A percentile compares a stretch with the other conserved stretches of the same genome.
Conservation (phyloP, 2,888 invertebrate genomes). For the Philereme vetulata region DNA sequence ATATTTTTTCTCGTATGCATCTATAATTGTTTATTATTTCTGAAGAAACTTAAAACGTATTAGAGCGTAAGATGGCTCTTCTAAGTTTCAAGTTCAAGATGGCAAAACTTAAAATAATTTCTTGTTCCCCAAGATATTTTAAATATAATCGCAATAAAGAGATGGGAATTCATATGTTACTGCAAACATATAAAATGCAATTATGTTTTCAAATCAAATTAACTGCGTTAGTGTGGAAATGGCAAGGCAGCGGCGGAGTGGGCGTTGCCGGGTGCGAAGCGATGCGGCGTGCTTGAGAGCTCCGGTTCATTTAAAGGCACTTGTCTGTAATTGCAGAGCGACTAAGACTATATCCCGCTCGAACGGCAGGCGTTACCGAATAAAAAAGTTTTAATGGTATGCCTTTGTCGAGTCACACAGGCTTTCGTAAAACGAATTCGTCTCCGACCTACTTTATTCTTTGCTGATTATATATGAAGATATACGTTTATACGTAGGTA, state of each 20-base stretch:
- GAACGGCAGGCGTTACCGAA: conserved; percentile 70
- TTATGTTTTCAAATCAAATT: conserved; percentile 69
- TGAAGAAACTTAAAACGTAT: too few species aligned
- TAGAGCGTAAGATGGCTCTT: too few species aligned
- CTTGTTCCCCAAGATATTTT: not conserved
- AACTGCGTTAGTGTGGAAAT: conserved; percentile 66
- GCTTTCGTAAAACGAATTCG: conserved; percentile 47
- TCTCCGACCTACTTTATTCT: conserved; percentile 39
- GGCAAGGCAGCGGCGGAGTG: conserved; percentile 62
- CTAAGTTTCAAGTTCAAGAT: too few species aligned
- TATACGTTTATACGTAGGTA: too few species aligned
- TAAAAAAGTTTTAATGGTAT: conserved; percentile 80
- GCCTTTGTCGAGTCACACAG: conserved; percentile 58
- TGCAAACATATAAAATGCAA: conserved; percentile 45
- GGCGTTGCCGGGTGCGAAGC: conserved; percentile 71
- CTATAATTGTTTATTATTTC: too few species aligned
- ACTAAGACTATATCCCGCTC: conserved; percentile 74
- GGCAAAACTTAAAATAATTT: too few species aligned
- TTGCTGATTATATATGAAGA: not conserved
- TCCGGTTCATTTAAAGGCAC: conserved; percentile 81
- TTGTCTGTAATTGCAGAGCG: conserved; percentile 82
- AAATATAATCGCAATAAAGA: conserved; percentile 1
- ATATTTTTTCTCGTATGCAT: too few species aligned
- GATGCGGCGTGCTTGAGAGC: conserved; percentile 82
- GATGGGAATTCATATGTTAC: conserved; percentile 33